These are phyloP conservation scores for Achroia grisella DNA, from an alignment of 1,140 invertebrate species.

Conservation along the genomic window DNA sequence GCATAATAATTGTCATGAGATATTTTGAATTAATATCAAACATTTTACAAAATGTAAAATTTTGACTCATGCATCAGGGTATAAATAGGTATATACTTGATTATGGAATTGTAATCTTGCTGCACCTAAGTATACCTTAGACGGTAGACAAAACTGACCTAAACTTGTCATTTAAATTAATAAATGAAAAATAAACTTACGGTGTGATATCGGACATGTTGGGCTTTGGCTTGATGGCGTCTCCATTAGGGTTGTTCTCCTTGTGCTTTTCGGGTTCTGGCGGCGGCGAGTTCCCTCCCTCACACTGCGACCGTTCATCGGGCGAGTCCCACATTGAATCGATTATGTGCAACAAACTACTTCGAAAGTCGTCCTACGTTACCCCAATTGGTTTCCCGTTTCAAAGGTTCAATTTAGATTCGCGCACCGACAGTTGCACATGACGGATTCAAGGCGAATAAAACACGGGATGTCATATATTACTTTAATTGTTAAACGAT, in stretches of 20 bases:
- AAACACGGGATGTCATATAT: conserved; percentile 74
- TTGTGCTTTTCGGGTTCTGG: conserved; percentile 64
- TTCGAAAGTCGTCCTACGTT: conserved; percentile 72
- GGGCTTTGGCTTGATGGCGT: conserved; percentile 60
- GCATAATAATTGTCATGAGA: too few species aligned
- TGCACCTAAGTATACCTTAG: too few species aligned
- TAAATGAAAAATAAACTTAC: conserved; percentile 34
- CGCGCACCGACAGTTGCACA: conserved; percentile 66
- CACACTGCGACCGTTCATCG: conserved; percentile 73
- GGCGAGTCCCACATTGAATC: conserved; percentile 76
- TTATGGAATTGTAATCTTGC: too few species aligned
- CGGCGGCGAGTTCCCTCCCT: conserved; percentile 54
- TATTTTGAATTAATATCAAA: too few species aligned
- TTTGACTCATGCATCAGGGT: too few species aligned
- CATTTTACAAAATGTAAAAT: too few species aligned
- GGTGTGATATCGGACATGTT: conserved; percentile 54
- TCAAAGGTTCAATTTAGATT: conserved; percentile 37
- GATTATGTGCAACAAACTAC: conserved; percentile 76
- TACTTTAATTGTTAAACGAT: conserved; percentile 65
- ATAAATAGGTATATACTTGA: too few species aligned
- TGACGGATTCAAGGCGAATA: conserved; percentile 73
- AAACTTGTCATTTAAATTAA: not conserved
- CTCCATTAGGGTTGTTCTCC: conserved; percentile 55
- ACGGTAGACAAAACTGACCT: too few species aligned
- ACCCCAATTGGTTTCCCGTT: conserved; percentile 42